Evolutionary conservation across 2,888 invertebrate genomes (phyloP), one percentile per base, ranked within the genome.

Genomic region (Sinohyriopsis cumingii): DNA sequence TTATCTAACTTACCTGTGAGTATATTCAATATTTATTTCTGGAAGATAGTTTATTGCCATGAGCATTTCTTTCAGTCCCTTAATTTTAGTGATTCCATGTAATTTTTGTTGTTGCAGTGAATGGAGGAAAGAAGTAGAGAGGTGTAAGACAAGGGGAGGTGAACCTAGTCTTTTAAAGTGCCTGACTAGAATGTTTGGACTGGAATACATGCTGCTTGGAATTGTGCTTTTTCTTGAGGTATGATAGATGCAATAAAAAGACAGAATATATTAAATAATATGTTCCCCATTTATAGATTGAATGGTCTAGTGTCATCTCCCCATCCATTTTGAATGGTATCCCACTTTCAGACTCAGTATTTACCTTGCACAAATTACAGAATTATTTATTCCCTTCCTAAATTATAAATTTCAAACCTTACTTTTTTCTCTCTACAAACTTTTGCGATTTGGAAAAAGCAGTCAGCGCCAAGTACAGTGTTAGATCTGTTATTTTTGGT

Each of bases 81-180:
- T n/a, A 25, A 9, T 63, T 53, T n/a, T 19, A 25, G 22, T 1
- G 61, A n/a, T 62, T 19, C 18, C 22, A 57, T 56, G 22, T 60
- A 5, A 25, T 59, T 63, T 5, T 9, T 33, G 9, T 1, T 33
- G 68, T 83, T 82, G 54, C 82, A 93, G 92, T 79, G 91, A 92
- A 84, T 93, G 94, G 94, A 85, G 92, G 55, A 90, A 91, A 75
- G 93, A 94, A 90, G 80, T 92, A 59, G 89, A 91, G 61, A 89
- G 88, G 68, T 90, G 92, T 92, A 93, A 93, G 90, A 83, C 91
- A 63, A 89, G 91, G 55, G 89, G 88, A 66, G 91, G 91, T 57
- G 84, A 84, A 25, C 91, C 92, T n/a, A 91, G 90, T 77, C 81
- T 92, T 15, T 77, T 91, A 22, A 90, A 82, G 77, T 91, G 92